Evolutionary conservation across 1,140 invertebrate species (phyloP).

Genomic region (Sminthurides bifidus): DNA sequence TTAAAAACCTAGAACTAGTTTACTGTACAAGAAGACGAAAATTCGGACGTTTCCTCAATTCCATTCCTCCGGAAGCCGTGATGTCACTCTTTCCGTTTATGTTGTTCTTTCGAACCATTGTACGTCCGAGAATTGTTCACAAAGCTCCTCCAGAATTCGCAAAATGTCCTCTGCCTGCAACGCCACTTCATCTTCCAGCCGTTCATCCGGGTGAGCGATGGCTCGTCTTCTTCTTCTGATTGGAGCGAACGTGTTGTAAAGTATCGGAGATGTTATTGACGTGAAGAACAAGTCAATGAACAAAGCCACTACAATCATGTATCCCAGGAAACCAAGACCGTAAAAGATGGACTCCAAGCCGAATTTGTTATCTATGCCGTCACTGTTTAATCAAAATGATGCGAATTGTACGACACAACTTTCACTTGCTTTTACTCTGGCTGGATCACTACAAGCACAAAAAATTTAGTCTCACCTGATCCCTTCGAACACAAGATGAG

Average conservation of each 20-base stretch:
- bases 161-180: too few relatives aligned
- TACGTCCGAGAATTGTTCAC: too few relatives aligned
- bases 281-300: constrained; percentile 31
- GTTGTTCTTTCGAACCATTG: too few relatives aligned
- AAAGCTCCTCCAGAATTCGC: background rate
- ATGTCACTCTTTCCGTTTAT: too few relatives aligned
- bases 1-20: too few relatives aligned
- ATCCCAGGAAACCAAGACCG: constrained; percentile 26
- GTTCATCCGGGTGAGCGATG: background rate
- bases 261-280: constrained; percentile 29
- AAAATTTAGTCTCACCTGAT: constrained; percentile 20
- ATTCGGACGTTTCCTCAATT: too few relatives aligned
- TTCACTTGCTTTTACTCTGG: too few relatives aligned
- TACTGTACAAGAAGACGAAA: too few relatives aligned
- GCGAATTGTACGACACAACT: background rate
- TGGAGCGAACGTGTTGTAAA: constrained; percentile 30
- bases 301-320: constrained; percentile 18
- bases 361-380: constrained; percentile 32
- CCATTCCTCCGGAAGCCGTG: too few relatives aligned
- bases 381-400: constrained; percentile 9
- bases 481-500: constrained; percentile 29
- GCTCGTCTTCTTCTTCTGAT: constrained; percentile 18
- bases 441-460: background rate
- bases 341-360: constrained; percentile 31
- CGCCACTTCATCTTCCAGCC: too few relatives aligned